Conservation (phyloP, 2,888 invertebrate genomes). For the Lagria hirta region DNA sequence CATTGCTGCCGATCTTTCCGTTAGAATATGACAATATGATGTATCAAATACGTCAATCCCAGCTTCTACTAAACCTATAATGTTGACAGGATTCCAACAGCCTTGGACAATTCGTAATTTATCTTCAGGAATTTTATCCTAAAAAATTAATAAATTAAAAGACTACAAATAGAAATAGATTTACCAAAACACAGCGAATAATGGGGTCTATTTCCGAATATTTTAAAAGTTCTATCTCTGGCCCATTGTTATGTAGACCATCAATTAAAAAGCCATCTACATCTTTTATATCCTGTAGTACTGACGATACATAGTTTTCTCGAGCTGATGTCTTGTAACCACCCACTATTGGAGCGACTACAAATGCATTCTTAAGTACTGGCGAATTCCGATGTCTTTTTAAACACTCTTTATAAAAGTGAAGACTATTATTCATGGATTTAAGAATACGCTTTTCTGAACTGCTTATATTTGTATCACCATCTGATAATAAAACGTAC, state of each 20-base stretch:
- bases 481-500: conserved; percentile 79
- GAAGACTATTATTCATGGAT: conserved; percentile 68
- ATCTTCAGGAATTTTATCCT: conserved; percentile 67
- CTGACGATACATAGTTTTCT: conserved; percentile 63
- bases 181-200: conserved; percentile 64
- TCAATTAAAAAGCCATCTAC: conserved; percentile 77
- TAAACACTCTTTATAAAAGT: conserved; percentile 70
- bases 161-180: conserved; percentile 8
- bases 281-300: conserved; percentile 59
- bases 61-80: conserved; percentile 70
- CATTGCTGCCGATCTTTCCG: conserved; percentile 70
- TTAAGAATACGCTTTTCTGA: conserved; percentile 71
- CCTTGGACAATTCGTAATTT: conserved; percentile 76
- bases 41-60: conserved; percentile 91
- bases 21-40: conserved; percentile 73
- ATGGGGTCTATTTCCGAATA: conserved; percentile 61
- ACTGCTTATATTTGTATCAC: conserved; percentile 67
- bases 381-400: conserved; percentile 64
- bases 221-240: conserved; percentile 58
- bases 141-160: conserved; percentile 35
- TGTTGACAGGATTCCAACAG: conserved; percentile 73
- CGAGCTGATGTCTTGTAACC: conserved; percentile 61
- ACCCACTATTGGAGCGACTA: conserved; percentile 75
- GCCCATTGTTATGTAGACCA: conserved; percentile 77
- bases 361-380: conserved; percentile 54